A percentile compares a stretch with the other conserved stretches of the same genome.
These are phyloP conservation scores for Haliclona indistincta DNA, from an alignment of 37 sponge, comb jelly and placozoan genomes.

Conservation along the genomic window DNA sequence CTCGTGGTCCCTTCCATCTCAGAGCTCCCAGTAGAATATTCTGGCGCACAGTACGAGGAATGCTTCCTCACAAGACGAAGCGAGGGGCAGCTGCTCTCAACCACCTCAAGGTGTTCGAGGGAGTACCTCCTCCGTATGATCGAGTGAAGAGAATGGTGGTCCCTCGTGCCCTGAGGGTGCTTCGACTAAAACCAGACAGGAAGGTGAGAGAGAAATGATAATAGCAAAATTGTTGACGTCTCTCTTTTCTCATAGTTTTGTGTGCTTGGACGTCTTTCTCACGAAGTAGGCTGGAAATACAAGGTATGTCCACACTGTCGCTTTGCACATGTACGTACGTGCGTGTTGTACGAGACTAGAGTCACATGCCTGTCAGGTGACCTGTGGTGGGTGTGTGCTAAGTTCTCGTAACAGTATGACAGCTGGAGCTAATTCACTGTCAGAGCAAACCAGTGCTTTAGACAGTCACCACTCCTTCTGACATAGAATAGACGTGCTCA, in stretches of 20 bases:
- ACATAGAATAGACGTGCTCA: no score
- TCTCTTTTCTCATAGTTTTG: slow-evolving; percentile 44
- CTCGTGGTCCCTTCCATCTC: slow-evolving; percentile 95
- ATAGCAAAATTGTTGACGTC: background rate
- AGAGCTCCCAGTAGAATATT: slow-evolving; percentile 93
- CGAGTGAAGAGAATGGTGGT: slow-evolving; percentile 97
- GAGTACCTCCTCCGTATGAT: slow-evolving; percentile 95
- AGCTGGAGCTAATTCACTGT: no score
- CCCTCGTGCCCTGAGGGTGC: slow-evolving; percentile 88
- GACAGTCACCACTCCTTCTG: no score
- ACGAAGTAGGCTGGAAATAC: slow-evolving; percentile 99
- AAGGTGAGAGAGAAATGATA: slow-evolving; percentile 31
- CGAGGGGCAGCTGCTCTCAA: slow-evolving; percentile 85
- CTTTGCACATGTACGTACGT: no score
- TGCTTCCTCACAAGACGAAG: slow-evolving; percentile 98
- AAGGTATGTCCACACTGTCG: slow-evolving; percentile 45
- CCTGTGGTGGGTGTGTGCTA: no score
- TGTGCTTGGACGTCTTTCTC: slow-evolving; percentile 79
- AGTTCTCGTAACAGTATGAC: no score
- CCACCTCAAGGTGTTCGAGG: slow-evolving; percentile 82
- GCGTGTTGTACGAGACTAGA: no score
- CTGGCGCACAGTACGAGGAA: slow-evolving; percentile 91
- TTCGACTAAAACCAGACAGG: slow-evolving; percentile 88
- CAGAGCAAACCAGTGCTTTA: no score
- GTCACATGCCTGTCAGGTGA: no score